phyloP scores from a whole-genome alignment of 2,113 vertebrate genomes.

The Phoxinus phoxinus region DNA sequence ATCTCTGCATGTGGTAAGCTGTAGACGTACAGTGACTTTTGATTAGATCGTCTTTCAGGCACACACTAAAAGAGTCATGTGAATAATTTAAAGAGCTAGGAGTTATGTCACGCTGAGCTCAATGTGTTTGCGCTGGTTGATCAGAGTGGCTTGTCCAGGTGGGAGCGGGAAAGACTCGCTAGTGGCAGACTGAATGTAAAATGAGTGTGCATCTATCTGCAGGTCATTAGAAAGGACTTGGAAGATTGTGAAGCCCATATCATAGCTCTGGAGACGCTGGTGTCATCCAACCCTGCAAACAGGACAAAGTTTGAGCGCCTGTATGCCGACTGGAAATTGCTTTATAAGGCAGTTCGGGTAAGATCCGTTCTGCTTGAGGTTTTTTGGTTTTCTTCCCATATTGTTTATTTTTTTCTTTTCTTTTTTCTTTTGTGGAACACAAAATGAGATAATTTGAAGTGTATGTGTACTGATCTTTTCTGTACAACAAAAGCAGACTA shows the following conservation, averaged over 20 bases:
- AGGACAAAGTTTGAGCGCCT: slow-evolving; percentile 80
- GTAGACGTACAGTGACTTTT: slow-evolving; percentile 25
- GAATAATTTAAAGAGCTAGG: slow-evolving; percentile 23
- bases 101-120: slow-evolving; percentile 11
- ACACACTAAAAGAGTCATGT: slow-evolving; percentile 15
- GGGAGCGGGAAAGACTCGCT: neutral
- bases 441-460: no score
- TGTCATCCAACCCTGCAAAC: slow-evolving; percentile 77
- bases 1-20: slow-evolving; percentile 20
- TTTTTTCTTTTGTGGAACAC: no score
- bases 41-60: slow-evolving; percentile 16
- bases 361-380: neutral
- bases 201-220: slow-evolving; percentile 40
- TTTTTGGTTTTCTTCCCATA: neutral
- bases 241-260: slow-evolving; percentile 80
- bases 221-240: slow-evolving; percentile 87
- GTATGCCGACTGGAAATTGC: slow-evolving; percentile 71
- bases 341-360: slow-evolving; percentile 82
- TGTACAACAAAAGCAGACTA: no score
- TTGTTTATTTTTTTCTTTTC: no score
- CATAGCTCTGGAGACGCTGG: slow-evolving; percentile 76
- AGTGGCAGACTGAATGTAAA: slow-evolving; percentile 3
- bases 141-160: neutral
- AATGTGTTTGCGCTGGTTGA: slow-evolving; percentile 26
- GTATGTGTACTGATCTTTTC: no score